phyloP scores from a whole-genome alignment of 2,888 invertebrate species.

The Sminthurinus aureus region DNA sequence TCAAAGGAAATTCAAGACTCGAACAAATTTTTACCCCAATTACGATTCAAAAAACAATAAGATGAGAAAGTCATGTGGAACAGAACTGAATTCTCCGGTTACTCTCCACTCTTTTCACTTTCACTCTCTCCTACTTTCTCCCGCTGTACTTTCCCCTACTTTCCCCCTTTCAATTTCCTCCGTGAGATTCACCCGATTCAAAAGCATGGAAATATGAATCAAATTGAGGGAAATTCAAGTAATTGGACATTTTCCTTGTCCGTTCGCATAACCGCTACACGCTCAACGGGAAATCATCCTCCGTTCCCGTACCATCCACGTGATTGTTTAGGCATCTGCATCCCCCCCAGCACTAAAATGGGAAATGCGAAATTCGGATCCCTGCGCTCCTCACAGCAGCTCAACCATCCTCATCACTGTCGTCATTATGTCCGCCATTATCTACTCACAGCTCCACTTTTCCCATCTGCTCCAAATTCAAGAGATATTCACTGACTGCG shows the following conservation, averaged over 20 bases:
- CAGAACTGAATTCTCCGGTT: not conserved
- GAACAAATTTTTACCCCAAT: not conserved
- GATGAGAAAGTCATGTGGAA: not conserved
- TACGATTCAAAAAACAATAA: not conserved
- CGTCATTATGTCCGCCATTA: not conserved
- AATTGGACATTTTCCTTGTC: not conserved
- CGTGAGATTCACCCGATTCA: not conserved
- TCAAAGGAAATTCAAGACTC: too few species aligned
- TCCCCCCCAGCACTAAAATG: not conserved
- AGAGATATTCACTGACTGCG: too few species aligned
- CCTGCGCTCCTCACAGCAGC: not conserved
- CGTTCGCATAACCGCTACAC: not conserved
- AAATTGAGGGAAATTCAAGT: not conserved
- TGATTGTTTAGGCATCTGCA: too few species aligned
- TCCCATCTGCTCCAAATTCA: too few species aligned
- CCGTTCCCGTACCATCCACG: too few species aligned
- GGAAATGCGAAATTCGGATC: not conserved
- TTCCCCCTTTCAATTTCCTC: not conserved
- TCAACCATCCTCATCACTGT: not conserved
- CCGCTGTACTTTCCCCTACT: too few species aligned
- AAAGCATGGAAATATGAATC: not conserved
- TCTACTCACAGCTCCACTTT: not conserved
- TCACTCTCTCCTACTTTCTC: not conserved
- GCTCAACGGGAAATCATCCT: not conserved
- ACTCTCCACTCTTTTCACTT: not conserved